A percentile compares a stretch with the other conserved stretches of the same genome.
phyloP scores from a whole-genome alignment of 2,888 invertebrate species.

The Erynnis tages region DNA sequence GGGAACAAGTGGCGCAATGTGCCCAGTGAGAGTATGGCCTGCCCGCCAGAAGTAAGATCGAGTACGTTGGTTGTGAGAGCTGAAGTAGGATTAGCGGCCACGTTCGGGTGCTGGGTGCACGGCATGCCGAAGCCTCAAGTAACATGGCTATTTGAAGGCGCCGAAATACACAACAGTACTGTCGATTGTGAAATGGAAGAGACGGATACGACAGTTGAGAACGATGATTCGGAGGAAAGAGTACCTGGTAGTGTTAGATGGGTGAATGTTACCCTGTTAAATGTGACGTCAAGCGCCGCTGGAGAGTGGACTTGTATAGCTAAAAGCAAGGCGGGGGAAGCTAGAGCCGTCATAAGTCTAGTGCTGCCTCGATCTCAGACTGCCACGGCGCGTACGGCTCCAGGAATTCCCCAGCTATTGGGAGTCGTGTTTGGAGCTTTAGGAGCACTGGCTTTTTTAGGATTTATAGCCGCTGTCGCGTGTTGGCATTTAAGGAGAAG shows the following conservation, averaged over 20 bases:
- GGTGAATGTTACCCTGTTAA: constrained; percentile 91
- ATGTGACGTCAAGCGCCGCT: constrained; percentile 90
- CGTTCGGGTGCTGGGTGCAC: constrained; percentile 89
- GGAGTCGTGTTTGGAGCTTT: constrained; percentile 88
- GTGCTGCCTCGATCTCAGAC: constrained; percentile 83
- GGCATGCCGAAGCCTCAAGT: constrained; percentile 93
- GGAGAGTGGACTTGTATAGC: constrained; percentile 93
- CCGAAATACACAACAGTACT: constrained; percentile 69
- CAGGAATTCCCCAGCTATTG: constrained; percentile 87
- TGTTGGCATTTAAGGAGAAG: constrained; percentile 86
- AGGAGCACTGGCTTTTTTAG: constrained; percentile 85
- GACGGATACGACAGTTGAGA: constrained; percentile 64
- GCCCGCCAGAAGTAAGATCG: constrained; percentile 87
- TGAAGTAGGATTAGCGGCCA: constrained; percentile 91
- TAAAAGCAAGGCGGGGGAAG: constrained; percentile 84
- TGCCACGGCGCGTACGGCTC: constrained; percentile 88
- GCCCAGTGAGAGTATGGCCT: constrained; percentile 89
- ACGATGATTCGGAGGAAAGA: constrained; percentile 65
- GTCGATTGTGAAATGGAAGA: constrained; percentile 76
- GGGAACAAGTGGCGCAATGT: constrained; percentile 90
- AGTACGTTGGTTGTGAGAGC: constrained; percentile 84
- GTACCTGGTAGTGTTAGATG: constrained; percentile 82
- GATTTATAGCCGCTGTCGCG: constrained; percentile 78
- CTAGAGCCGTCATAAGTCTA: constrained; percentile 82
- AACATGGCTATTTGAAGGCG: constrained; percentile 90